Conservation (phyloP, 2,113 vertebrate species). For the Pheucticus melanocephalus region DNA sequence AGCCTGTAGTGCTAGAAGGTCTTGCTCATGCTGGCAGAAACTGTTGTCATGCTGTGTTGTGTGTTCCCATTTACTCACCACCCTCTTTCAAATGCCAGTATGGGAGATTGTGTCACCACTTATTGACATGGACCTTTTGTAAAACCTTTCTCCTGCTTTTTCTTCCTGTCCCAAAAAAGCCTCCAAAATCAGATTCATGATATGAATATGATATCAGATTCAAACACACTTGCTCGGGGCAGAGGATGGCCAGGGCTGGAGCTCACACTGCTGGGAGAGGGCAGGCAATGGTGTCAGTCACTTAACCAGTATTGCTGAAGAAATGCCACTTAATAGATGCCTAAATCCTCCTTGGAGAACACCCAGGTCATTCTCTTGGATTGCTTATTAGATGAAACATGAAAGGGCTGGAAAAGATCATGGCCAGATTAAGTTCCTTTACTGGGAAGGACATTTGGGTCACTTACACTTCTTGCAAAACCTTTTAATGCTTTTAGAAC, state of each 20-base stretch:
- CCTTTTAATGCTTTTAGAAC: not conserved
- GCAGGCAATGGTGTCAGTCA: not conserved
- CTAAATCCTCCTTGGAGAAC: not conserved
- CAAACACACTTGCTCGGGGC: not conserved
- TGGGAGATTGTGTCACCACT: not conserved
- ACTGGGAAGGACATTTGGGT: not conserved
- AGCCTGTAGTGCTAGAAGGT: not conserved
- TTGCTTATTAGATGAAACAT: not conserved
- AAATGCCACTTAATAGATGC: not conserved
- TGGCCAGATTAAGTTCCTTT: not conserved
- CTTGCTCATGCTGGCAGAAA: not conserved
- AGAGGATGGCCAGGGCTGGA: not conserved
- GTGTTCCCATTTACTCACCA: not conserved
- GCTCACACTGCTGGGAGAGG: not conserved
- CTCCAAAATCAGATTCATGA: not conserved
- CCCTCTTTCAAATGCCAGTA: not conserved
- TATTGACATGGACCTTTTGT: not conserved
- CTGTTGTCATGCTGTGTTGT: not conserved
- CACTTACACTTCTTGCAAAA: not conserved
- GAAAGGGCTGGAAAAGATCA: not conserved
- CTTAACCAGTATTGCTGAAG: not conserved
- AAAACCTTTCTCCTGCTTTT: not conserved
- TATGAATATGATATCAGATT: not conserved
- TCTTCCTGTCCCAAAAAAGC: accelerated
- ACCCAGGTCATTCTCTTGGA: not conserved